These are phyloP conservation scores for Acanthochromis polyacanthus DNA, from an alignment of 2,113 vertebrate genomes.

Conservation along the genomic window DNA sequence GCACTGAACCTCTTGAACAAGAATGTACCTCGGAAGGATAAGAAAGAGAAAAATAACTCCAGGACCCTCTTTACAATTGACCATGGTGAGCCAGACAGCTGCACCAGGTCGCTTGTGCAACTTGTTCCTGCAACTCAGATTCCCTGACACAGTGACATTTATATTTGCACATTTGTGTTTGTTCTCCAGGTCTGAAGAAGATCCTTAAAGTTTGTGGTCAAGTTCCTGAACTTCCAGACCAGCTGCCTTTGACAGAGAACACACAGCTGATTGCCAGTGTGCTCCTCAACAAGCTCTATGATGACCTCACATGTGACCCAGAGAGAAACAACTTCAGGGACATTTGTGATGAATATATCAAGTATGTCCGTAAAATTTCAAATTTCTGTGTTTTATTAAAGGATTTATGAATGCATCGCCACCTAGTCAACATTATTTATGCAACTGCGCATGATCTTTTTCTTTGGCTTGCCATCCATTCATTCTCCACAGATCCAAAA, in stretches of 20 bases:
- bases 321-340: slow-evolving; percentile 92
- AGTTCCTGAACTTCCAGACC: slow-evolving; percentile 92
- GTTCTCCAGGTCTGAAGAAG: slow-evolving; percentile 91
- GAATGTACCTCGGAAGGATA: slow-evolving; percentile 91
- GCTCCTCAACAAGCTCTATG: slow-evolving; percentile 93
- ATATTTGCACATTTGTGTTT: slow-evolving; percentile 5
- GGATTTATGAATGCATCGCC: background rate
- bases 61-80: slow-evolving; percentile 91
- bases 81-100: slow-evolving; percentile 85
- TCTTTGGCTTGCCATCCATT: background rate
- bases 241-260: slow-evolving; percentile 94
- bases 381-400: background rate
- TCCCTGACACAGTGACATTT: background rate
- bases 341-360: slow-evolving; percentile 93
- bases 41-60: slow-evolving; percentile 88
- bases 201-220: slow-evolving; percentile 96
- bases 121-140: background rate
- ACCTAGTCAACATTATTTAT: background rate
- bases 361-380: slow-evolving; percentile 79
- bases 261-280: slow-evolving; percentile 94
- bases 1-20: slow-evolving; percentile 94
- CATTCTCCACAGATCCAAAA: slow-evolving; percentile 87
- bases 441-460: background rate
- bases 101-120: background rate
- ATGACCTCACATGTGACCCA: slow-evolving; percentile 93